A percentile compares a stretch with the other conserved stretches of the same genome.
These are phyloP conservation scores for Meiosimyza platycephala DNA, from an alignment of 2,888 invertebrate genomes.

Conservation along the genomic window DNA sequence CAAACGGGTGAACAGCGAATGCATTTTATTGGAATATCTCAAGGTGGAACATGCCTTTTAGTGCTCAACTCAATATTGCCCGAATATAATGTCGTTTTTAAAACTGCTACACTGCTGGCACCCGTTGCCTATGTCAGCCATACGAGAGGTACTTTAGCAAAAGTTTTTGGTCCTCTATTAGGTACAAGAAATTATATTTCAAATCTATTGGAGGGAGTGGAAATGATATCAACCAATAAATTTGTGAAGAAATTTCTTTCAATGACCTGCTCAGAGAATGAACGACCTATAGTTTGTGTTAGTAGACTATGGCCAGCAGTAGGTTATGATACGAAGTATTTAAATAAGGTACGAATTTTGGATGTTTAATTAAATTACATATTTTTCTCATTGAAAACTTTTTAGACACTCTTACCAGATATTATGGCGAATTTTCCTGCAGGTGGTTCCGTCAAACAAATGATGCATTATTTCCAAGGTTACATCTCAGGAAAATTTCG, in stretches of 20 bases:
- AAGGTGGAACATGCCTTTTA: constrained; percentile 63
- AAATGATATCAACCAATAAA: constrained; percentile 64
- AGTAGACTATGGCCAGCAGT: constrained; percentile 64
- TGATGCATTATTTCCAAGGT: constrained; percentile 65
- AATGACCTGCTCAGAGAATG: constrained; percentile 61
- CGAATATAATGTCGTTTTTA: constrained; percentile 61
- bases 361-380: constrained; percentile 19
- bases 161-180: constrained; percentile 72
- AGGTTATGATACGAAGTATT: constrained; percentile 60
- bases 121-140: constrained; percentile 64
- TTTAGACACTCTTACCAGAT: constrained; percentile 59
- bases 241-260: constrained; percentile 63
- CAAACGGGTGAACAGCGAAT: constrained; percentile 56
- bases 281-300: constrained; percentile 59
- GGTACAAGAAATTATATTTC: constrained; percentile 63
- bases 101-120: constrained; percentile 61
- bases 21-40: constrained; percentile 64
- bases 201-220: constrained; percentile 60
- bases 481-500: constrained; percentile 64
- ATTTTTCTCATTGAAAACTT: constrained; percentile 33
- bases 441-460: constrained; percentile 64
- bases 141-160: constrained; percentile 68
- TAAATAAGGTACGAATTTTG: constrained; percentile 54
- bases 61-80: constrained; percentile 63
- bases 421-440: constrained; percentile 64